Evolutionary conservation across 2,888 invertebrate species (phyloP), one percentile per base, ranked within the genome.

Genomic region (Phrixothrix hirtus): DNA sequence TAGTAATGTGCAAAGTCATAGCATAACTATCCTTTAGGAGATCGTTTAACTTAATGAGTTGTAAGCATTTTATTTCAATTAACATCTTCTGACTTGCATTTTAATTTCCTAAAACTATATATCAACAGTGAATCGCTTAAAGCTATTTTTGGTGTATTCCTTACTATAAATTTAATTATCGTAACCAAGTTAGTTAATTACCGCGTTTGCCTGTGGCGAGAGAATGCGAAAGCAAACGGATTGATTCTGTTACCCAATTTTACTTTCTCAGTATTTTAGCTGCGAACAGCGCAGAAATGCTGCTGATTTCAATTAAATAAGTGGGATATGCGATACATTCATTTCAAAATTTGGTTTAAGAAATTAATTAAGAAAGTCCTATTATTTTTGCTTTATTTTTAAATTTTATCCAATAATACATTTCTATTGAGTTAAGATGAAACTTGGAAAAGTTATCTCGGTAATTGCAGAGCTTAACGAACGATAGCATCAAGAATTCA

Each of bases 81-180:
- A 51, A 43, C 42, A 52, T 50, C 55, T 60, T 55, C 55, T 42
- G 45, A 46, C 47, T 43, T 47, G 52, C 59, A 64, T 60, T 64
- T 63, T 64, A 68, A 68, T 68, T 68, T 66, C 65, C 65, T 62
- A 58, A 49, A 55, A 61, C 55, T 62, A 62, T 66, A 64, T 62
- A 60, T 63, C 56, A 66, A 63, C 63, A 57, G 63, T 57, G 58
- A 62, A 54, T 42, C 60, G 67, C 68, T 65, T 61, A 56, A 58
- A 67, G 69, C 64, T 67, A 69, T 72, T 71, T 70, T 71, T 70
- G 66, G 64, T 67, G 65, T 69, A 67, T 69, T 69, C 67, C 69
- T 66, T 66, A 64, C 67, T 66, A 69, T 68, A 69, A 71, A 71
- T 71, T 71, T 70, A 71, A 70, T 72, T 70, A 72, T 70, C 66